These are phyloP conservation scores for Hemicentrotus pulcherrimus DNA, from an alignment of 35 echinoderm and acorn worm species.

Conservation along the genomic window DNA sequence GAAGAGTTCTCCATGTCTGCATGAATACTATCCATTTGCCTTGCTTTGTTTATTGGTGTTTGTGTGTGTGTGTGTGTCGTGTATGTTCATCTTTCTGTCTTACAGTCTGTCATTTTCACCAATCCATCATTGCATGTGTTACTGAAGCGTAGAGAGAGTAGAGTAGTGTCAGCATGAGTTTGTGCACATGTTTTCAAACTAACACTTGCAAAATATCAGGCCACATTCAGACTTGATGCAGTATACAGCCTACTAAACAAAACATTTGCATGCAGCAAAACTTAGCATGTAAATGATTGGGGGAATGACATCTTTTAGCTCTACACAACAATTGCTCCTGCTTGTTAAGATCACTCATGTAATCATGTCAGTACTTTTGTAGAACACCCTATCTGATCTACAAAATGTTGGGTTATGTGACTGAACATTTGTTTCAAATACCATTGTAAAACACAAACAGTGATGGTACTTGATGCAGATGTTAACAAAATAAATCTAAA, in stretches of 20 bases:
- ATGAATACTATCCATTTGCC: slow-evolving; percentile 10
- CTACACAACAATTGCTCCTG: no score
- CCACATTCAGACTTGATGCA: neutral
- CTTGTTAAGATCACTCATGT: no score
- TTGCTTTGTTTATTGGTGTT: slow-evolving; percentile 33
- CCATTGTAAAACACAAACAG: no score
- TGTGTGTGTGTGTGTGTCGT: slow-evolving; percentile 13
- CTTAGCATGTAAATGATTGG: neutral
- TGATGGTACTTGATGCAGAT: no score
- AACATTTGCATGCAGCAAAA: neutral
- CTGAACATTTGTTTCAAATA: no score
- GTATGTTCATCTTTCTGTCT: neutral
- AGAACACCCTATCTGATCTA: no score
- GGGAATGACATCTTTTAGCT: neutral
- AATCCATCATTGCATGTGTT: neutral
- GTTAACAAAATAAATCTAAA: no score
- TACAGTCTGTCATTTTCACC: neutral
- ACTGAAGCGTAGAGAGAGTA: neutral
- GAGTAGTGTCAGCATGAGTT: neutral
- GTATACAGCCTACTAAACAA: neutral
- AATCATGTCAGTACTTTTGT: no score
- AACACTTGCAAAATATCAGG: neutral
- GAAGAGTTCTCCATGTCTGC: slow-evolving; percentile 2
- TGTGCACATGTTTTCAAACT: neutral
- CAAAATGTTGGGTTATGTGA: no score